Evolutionary conservation across 2,888 invertebrate species (phyloP).

Genomic region (Cremastinae sp.): DNA sequence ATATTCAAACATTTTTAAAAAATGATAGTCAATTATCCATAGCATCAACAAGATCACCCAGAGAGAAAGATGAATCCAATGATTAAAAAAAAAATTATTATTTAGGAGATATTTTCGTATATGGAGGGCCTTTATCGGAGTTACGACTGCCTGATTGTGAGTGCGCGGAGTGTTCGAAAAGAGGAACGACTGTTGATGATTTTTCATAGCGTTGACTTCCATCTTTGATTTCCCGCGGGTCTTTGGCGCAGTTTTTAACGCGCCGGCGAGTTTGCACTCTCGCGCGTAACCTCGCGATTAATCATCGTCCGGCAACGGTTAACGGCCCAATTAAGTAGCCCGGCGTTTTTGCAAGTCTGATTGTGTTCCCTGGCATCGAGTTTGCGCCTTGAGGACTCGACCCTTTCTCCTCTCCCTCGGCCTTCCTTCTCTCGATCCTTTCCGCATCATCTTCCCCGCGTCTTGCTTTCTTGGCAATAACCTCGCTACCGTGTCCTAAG

Average conservation of each 20-base stretch:
- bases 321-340: constrained; percentile 73
- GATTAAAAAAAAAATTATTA: no score
- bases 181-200: constrained; percentile 27
- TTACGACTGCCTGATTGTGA: no score
- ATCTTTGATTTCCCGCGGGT: constrained; percentile 47
- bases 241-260: constrained; percentile 32
- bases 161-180: neutral
- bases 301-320: constrained; percentile 70
- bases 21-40: no score
- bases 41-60: no score
- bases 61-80: no score
- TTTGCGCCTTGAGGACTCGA: constrained; percentile 42
- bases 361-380: constrained; percentile 68
- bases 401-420: neutral
- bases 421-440: neutral
- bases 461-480: neutral
- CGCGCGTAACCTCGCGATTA: constrained; percentile 69
- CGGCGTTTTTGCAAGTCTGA: constrained; percentile 75
- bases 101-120: neutral
- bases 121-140: neutral
- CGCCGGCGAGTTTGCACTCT: constrained; percentile 61
- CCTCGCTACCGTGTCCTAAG: constrained; percentile 50
- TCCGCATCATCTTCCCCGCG: neutral
- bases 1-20: no score
- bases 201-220: constrained; percentile 38